A percentile compares a stretch with the other conserved stretches of the same genome.
phyloP scores from a whole-genome alignment of 2,797 vertebrate species.

The Gorsachius magnificus region DNA sequence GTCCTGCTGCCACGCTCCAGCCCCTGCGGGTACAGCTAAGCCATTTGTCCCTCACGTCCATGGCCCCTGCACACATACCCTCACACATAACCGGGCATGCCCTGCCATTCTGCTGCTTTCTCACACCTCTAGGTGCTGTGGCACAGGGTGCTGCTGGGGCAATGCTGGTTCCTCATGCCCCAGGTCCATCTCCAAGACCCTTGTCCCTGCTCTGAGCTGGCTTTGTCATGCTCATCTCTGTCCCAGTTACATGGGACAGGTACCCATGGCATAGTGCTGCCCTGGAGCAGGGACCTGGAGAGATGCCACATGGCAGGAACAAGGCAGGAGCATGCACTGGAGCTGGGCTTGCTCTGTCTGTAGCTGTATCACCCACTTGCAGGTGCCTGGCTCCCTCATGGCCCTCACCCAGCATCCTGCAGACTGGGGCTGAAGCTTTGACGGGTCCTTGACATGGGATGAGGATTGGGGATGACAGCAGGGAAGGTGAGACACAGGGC shows the following conservation, averaged over 20 bases:
- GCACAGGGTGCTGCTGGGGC: not conserved
- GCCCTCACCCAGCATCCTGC: not conserved
- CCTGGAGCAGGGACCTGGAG: not conserved
- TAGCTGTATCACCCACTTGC: not conserved
- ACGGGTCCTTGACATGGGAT: not conserved
- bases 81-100: fast-evolving
- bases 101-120: not conserved
- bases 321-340: not conserved
- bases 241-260: not conserved
- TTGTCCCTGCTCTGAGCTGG: not conserved
- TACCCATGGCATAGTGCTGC: not conserved
- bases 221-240: not conserved
- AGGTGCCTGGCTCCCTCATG: not conserved
- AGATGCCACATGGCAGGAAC: not conserved
- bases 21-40: not conserved
- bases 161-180: not conserved
- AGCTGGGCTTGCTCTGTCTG: not conserved
- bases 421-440: not conserved
- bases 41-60: not conserved
- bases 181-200: fast-evolving
- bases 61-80: not conserved
- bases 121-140: not conserved
- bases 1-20: fast-evolving
- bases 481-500: not conserved
- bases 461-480: not conserved